Base-by-base conservation (phyloP, 2,797 vertebrate genomes). In the Etheostoma nigrum region DNA sequence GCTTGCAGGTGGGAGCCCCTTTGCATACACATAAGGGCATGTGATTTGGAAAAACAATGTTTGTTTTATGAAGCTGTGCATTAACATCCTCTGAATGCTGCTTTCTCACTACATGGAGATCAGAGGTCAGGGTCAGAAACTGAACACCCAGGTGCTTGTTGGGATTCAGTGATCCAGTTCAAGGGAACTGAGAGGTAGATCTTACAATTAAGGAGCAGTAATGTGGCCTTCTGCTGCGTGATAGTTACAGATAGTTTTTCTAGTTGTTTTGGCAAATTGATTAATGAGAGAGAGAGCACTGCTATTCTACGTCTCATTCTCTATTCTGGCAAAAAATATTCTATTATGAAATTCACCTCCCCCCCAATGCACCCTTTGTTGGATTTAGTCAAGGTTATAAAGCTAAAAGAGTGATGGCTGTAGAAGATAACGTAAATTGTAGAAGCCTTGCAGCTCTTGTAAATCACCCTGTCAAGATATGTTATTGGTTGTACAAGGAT, bases 1-100 rank as follows among this genome's bases (percentile, higher is more conserved):
- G 71, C 96, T 99, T 67, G 76, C 95, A 96, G 97, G 98, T 99
- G 90, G 93, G 87, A 86, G 6, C 51, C 57, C 6, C 6, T 54
- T 23, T 27, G 18, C 61, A 47, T 15, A 53, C 45, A 61, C 23
- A 67, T 13, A 23, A 9, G 40, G 16, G 5, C 60, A 45, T 76
- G 4, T 23, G 6, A n/a, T 49, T 6, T 10, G 1, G 6, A 4
- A 42, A 30, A 51, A 7, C 23, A 4, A 62, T 12, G 13, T 15
- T 33, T 48, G 23, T 62, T 74, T 36, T 12, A 36, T 67, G 42
- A 52, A 76, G 30, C 40, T 62, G 11, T 49, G 42, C 33, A 33
- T 14, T 21, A 66, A 55, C 12, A n/a, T 71, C 9, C 23, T 63
- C 25, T 71, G 67, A 48, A 12, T 72, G 64, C 16, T 61, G 67